Evolutionary conservation across 2,113 vertebrate species (phyloP), one percentile per base, ranked within the genome.

Genomic region (Tamias sibiricus): DNA sequence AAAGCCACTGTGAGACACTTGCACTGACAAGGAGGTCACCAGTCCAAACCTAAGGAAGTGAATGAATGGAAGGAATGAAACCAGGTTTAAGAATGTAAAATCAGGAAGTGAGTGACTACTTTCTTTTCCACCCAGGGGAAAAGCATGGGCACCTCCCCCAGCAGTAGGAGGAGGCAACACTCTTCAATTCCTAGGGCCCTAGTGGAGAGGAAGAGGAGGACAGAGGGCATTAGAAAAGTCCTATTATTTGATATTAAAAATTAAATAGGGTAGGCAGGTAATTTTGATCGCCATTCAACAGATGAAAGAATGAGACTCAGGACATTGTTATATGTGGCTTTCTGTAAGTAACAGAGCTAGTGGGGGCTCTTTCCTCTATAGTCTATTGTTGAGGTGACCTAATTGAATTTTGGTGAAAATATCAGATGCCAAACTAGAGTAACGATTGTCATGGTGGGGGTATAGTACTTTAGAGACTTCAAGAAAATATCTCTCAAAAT

Each of bases 1-100:
- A 64, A 91, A 69, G 26, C 52, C 5, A 26, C 66, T 8, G 40
- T 0, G 68, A 69, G 76, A 68, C 57, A 42, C 77, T 71, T 74
- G 47, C 79, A 40, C n/a, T 57, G 37, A 44, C 1, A 54, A 76
- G 44, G 52, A 47, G n/a, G 26, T 74, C 76, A 42, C 7, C 0
- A 1, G 47, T 72, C 75, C 40, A 62, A 54, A 47, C 17, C 44
- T 19, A 13, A 52, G 42, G 68, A 91, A 84, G 26, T 10, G 32
- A 68, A 42, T 6, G 8, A 6, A 3, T 2, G 44, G 9, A 1
- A 3, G 6, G n/a, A 62, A 8, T 2, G 28, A 32, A 30, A 11
- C 10, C 6, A 62, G n/a, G 26, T 17, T 24, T 28, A 35, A 90
- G 54, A 57, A 80, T 35, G 6, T 42, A n/a, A 62, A 13, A 5